Percentiles rank a stretch among this genome's conserved stretches.
phyloP scores from a whole-genome alignment of 1,140 invertebrate species.

The Notospermus geniculatus region DNA sequence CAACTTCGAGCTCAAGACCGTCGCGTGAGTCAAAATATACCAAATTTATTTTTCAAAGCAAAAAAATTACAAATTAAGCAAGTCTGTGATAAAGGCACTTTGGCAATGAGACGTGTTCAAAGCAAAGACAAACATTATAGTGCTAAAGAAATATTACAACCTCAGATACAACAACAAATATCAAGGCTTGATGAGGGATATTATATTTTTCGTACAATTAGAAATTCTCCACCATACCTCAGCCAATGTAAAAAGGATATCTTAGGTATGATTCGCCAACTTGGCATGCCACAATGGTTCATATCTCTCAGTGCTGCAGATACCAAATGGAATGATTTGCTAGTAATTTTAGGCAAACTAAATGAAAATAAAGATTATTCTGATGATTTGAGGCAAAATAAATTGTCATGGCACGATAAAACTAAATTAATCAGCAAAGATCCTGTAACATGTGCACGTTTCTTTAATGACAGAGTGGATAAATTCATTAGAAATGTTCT shows the following conservation, averaged over 20 bases:
- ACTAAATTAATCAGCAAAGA: not conserved
- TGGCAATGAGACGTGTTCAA: not conserved
- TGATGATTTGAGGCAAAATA: not conserved
- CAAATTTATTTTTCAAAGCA: conserved; percentile 7
- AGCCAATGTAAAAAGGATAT: not conserved
- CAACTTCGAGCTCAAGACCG: conserved; percentile 24
- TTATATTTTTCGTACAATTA: conserved; percentile 1
- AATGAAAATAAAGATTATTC: conserved; percentile 4
- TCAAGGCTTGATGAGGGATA: conserved; percentile 9
- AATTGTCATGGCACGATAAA: not conserved
- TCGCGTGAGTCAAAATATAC: conserved; percentile 12
- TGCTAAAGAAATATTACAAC: conserved; percentile 1
- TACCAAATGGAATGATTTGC: conserved; percentile 4
- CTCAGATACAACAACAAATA: conserved; percentile 16
- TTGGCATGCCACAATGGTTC: conserved; percentile 6
- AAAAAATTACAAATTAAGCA: conserved; percentile 31
- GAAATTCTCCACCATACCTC: conserved; percentile 5
- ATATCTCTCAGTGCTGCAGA: conserved; percentile 7
- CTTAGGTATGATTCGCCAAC: conserved; percentile 5
- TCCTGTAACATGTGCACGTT: conserved; percentile 6
- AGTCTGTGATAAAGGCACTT: conserved; percentile 17
- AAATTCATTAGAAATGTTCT: conserved; percentile 6
- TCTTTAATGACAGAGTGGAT: conserved; percentile 3
- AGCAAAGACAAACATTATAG: not conserved
- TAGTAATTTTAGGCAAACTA: not conserved